phyloP scores from a whole-genome alignment of 2,888 invertebrate genomes.

The Leucoptera coffeella region DNA sequence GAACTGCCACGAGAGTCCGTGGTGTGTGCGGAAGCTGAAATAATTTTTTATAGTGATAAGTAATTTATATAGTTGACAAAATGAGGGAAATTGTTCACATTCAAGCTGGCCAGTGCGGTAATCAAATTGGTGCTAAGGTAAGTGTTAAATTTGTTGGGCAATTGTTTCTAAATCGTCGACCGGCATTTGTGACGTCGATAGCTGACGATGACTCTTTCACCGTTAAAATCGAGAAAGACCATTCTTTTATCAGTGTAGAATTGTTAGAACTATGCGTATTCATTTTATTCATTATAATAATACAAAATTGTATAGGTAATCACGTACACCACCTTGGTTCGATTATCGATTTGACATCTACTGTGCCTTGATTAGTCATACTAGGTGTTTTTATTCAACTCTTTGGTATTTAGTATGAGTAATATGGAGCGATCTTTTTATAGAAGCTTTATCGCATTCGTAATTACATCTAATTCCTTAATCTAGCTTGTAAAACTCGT shows the following conservation, averaged over 20 bases:
- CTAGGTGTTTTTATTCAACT: too few relatives aligned
- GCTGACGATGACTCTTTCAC: background rate
- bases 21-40: slow-evolving; percentile 48
- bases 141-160: slow-evolving; percentile 12
- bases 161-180: slow-evolving; percentile 16
- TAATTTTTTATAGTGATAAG: slow-evolving; percentile 34
- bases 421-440: too few relatives aligned
- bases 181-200: slow-evolving; percentile 29
- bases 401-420: too few relatives aligned
- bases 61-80: slow-evolving; percentile 50
- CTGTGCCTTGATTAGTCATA: background rate
- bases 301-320: background rate
- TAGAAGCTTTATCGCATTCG: too few relatives aligned
- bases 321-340: background rate
- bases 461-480: too few relatives aligned
- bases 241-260: too few relatives aligned
- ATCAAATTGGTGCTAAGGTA: slow-evolving; percentile 65
- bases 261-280: background rate
- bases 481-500: too few relatives aligned
- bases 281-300: background rate
- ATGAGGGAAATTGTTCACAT: slow-evolving; percentile 68
- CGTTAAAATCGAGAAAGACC: too few relatives aligned
- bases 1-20: slow-evolving; percentile 39
- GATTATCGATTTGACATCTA: background rate
- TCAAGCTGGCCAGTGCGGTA: slow-evolving; percentile 24